Conservation (phyloP, 1,140 invertebrate genomes). For the Mizuhopecten yessoensis region DNA sequence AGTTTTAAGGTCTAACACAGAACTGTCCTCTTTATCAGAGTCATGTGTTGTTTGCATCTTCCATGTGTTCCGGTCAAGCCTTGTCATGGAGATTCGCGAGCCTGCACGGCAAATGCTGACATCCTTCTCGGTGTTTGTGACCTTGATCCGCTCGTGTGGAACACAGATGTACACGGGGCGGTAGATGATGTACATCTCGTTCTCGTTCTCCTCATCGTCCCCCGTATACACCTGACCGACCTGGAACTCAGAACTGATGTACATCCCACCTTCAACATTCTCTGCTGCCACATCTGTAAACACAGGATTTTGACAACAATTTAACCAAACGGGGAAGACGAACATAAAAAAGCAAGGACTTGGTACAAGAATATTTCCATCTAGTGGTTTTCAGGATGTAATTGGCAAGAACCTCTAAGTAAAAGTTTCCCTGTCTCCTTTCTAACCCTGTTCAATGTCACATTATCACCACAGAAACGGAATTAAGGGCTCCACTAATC, state of each 20-base stretch:
- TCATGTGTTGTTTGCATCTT: slow-evolving; percentile 20
- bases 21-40: neutral
- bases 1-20: slow-evolving; percentile 33
- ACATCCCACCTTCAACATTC: slow-evolving; percentile 91
- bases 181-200: slow-evolving; percentile 86
- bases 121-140: slow-evolving; percentile 71
- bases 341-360: no score
- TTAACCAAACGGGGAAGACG: no score
- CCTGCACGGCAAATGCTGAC: slow-evolving; percentile 56
- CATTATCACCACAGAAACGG: no score
- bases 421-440: no score
- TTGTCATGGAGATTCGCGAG: slow-evolving; percentile 62
- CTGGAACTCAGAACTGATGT: slow-evolving; percentile 92
- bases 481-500: no score
- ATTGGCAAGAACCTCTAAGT: no score
- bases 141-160: slow-evolving; percentile 71
- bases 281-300: slow-evolving; percentile 88
- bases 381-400: no score
- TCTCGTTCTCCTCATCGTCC: slow-evolving; percentile 74
- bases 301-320: no score
- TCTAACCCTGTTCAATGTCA: no score
- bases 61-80: slow-evolving; percentile 31
- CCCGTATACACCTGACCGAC: slow-evolving; percentile 93
- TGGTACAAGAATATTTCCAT: no score
- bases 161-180: slow-evolving; percentile 88